Percentiles rank a stretch among this genome's conserved stretches.
These are phyloP conservation scores for Xyliphius kryptos DNA, from an alignment of 2,113 vertebrate genomes.

Conservation along the genomic window DNA sequence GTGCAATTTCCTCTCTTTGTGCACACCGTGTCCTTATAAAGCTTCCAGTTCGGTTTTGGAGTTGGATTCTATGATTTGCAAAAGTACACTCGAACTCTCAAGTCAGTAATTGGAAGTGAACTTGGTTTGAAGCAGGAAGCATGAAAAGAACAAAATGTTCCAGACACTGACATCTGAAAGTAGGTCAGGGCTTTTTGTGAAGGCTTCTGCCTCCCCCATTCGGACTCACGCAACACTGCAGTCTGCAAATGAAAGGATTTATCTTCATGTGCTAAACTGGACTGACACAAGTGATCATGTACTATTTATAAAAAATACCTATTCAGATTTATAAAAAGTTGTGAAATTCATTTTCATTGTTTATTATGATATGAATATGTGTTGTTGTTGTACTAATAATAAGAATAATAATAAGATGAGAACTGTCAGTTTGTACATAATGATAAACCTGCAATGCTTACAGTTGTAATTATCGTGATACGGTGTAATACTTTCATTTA, in stretches of 20 bases:
- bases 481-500: conserved; percentile 1
- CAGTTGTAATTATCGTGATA: background rate
- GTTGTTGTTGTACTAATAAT: no score
- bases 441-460: no score
- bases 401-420: no score
- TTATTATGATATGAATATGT: no score
- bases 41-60: no score
- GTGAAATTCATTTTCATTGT: no score
- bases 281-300: background rate
- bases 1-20: no score
- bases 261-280: conserved; percentile 1
- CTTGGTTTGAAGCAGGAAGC: conserved; percentile 35
- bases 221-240: conserved; percentile 48
- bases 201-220: conserved; percentile 56
- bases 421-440: no score
- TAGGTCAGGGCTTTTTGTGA: conserved; percentile 55
- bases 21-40: no score
- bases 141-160: conserved; percentile 66
- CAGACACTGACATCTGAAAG: conserved; percentile 57
- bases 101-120: conserved; percentile 25
- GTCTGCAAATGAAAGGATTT: background rate
- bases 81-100: conserved; percentile 4
- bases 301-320: background rate
- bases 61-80: conserved; percentile 3
- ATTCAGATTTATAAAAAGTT: no score